Evolutionary conservation across 2,888 invertebrate genomes (phyloP), one percentile per base, ranked within the genome.

Genomic region (Epirrita christyi): DNA sequence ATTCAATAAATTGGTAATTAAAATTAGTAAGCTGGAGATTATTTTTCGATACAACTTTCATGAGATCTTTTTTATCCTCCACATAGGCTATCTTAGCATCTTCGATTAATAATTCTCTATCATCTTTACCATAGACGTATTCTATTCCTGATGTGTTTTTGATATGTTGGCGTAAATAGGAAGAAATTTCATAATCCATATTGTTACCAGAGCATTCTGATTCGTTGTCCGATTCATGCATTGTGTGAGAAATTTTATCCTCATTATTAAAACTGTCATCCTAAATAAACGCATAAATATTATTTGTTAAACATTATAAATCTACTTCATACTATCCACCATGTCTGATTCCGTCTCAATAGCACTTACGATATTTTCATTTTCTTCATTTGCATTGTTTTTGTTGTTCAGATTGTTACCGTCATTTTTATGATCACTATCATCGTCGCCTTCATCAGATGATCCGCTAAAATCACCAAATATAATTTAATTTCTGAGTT

Each of bases 401-500:
- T 47, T 36, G 13, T 45, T 42, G 5, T 44, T 47, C 27, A 29
- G 54, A 34, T 38, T 13, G 49, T 38, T 43, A 34, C 36, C 7
- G 11, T 42, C 42, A 37, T 53, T 43, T 9, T 63, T 61, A 10
- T 59, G 51, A 43, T 55, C 43, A 28, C 41, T 47, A 40, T 21
- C 21, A 3, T 47, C 51, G 9, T 38, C 47, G 6, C 59, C 59
- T 28, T 63, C 67, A 53, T 63, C 58, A 15, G 64, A 61, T 13
- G 64, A 64, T 21, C 64, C 64, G 27, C 67, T 67, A 41, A 10
- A 60, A 63, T 42, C 7, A 45, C 8, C 14, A 46, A n/a, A 21
- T 29, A 40, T 29, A 10, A 34, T 21, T 21, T 21, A 2, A 21
- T 3, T 21, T 21, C 21, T 21, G 21, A 21, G 21, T 21, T 21